Evolutionary conservation across 1,140 invertebrate species (phyloP).

Genomic region (Caenorhabditis briggsae): DNA sequence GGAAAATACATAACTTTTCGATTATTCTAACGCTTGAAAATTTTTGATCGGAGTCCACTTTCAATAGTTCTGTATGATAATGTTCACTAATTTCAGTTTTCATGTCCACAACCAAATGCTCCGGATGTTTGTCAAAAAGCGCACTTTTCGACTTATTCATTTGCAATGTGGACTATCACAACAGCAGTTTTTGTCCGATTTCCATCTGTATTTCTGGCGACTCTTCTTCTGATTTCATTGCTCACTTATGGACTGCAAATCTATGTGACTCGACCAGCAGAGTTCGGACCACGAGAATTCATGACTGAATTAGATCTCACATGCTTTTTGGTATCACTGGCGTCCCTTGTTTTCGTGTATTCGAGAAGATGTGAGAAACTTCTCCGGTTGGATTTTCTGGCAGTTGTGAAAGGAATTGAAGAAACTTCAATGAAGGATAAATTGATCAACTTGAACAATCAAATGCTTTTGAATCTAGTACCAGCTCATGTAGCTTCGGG

Average conservation of each 20-base stretch:
- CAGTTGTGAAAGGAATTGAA: slow-evolving; percentile 68
- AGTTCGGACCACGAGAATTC: slow-evolving; percentile 63
- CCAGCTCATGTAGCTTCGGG: slow-evolving; percentile 63
- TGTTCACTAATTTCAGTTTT: slow-evolving; percentile 67
- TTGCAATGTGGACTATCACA: slow-evolving; percentile 74
- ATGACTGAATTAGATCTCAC: slow-evolving; percentile 72
- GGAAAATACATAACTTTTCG: too few species aligned
- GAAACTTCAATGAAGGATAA: slow-evolving; percentile 57
- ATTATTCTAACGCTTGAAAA: too few species aligned
- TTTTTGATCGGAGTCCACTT: too few species aligned
- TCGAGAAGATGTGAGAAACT: slow-evolving; percentile 72
- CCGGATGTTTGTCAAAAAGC: slow-evolving; percentile 69
- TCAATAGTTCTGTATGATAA: not conserved
- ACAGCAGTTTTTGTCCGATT: slow-evolving; percentile 74
- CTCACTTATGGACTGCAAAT: slow-evolving; percentile 72
- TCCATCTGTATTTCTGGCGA: slow-evolving; percentile 66
- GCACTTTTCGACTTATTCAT: slow-evolving; percentile 73
- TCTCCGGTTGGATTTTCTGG: slow-evolving; percentile 74
- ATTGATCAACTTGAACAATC: slow-evolving; percentile 55
- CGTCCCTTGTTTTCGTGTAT: slow-evolving; percentile 70
- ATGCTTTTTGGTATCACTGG: slow-evolving; percentile 66
- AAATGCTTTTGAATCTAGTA: slow-evolving; percentile 61
- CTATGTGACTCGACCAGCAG: slow-evolving; percentile 71
- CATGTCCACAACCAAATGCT: slow-evolving; percentile 68
- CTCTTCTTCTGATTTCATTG: slow-evolving; percentile 68